Base-by-base conservation (phyloP, 37 sponge, comb jelly and placozoan genomes). In the Halisarca cf. caerulea region DNA sequence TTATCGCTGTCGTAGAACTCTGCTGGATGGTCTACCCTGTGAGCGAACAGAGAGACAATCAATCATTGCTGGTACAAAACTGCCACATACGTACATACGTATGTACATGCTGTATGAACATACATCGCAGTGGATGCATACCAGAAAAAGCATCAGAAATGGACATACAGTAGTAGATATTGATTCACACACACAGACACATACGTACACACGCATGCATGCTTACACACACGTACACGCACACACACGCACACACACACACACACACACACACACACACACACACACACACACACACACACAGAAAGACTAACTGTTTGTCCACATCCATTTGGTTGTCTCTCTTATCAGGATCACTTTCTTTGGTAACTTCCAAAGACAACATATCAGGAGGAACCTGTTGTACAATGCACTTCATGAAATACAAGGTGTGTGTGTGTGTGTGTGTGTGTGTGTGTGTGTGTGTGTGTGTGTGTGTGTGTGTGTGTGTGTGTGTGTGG, bases 301-400 rank as follows among this genome's bases (percentile, higher is more conserved):
- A 66, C 83, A 83, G 47, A 83, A 69, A 83, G 70, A 71, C 64
- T 42, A 0, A 91, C 92, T 84, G 87, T 39, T 80, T 18, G 53
- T 91, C 92, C n/a, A 84, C 24, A 32, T 91, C 92, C 24, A 43
- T 35, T 37, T 83, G 83, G 0, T 47, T 62, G 41, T 82, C 83
- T 23, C 90, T 39, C 66, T 89, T 83, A 51, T 92, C 93, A 61
- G 87, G 80, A 39, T 81, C 58, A 27, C 37, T 38, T 54, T 93
- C 93, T 42, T 73, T 66, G 33, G 88, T 84, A 1, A 87, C 45
- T 47, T 93, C 93, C 82, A 93, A 83, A 86, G 82, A 89, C 68
- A 93, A 69, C 88, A 89, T 87, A 82, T 93, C 93, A 55, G 93
- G 93, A 32, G 93, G 93, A 18, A 86, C 90, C 89, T 89, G 37